Evolutionary conservation across 2,888 invertebrate species (phyloP).

Genomic region (Nysson spinosus): DNA sequence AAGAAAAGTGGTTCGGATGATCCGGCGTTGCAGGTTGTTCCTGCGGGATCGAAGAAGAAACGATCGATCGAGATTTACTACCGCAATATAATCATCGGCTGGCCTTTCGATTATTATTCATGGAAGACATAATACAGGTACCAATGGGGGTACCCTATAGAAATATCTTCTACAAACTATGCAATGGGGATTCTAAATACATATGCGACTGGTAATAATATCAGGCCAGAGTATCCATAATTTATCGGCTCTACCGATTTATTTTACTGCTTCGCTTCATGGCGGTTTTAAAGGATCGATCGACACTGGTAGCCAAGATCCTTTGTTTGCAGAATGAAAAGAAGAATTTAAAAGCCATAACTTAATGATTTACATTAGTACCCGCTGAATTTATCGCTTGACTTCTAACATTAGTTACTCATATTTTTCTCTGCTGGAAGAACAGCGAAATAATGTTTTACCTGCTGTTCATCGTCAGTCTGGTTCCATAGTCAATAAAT

Average conservation of each 20-base stretch:
- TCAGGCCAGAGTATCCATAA: slow-evolving; percentile 5
- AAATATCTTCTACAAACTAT: background rate
- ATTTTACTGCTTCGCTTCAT: background rate
- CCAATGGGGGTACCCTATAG: background rate
- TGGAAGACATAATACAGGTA: background rate
- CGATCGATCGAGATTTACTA: background rate
- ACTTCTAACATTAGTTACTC: background rate
- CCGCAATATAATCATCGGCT: background rate
- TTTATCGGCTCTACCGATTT: slow-evolving; percentile 1
- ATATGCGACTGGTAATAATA: background rate
- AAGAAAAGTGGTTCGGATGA: too few species aligned
- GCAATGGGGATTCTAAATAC: background rate
- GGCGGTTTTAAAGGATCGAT: background rate
- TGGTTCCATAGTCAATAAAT: too few species aligned
- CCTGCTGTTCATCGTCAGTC: background rate
- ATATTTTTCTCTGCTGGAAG: background rate
- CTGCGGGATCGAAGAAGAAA: background rate
- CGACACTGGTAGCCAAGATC: background rate
- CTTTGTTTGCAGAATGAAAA: background rate
- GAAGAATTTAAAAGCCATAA: too few species aligned
- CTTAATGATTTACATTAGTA: background rate
- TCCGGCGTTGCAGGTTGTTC: slow-evolving; percentile 7
- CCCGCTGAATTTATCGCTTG: background rate
- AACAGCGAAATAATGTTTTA: background rate
- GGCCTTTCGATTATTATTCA: background rate